These are phyloP conservation scores for Empidonax traillii DNA, from an alignment of 2,113 vertebrate species.

Conservation along the genomic window DNA sequence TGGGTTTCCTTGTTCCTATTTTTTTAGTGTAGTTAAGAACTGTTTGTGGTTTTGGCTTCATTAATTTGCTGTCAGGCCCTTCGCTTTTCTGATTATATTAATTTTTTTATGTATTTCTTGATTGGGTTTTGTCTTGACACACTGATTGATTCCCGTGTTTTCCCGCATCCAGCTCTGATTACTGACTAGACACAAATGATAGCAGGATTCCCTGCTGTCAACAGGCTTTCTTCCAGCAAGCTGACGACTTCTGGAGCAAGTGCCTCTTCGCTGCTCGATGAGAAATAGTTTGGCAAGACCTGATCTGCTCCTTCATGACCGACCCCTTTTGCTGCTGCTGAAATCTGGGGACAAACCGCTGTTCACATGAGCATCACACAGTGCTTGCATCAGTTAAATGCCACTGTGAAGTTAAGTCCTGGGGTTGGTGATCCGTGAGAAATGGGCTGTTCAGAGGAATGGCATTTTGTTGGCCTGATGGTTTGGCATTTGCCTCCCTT, in stretches of 20 bases:
- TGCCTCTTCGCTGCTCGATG: not conserved
- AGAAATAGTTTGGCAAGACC: not conserved
- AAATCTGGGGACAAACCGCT: not conserved
- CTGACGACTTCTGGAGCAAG: not conserved
- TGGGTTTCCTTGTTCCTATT: not conserved
- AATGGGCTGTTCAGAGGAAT: not conserved
- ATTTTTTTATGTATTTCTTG: not conserved
- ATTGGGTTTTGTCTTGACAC: conserved; percentile 5
- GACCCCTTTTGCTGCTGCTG: not conserved
- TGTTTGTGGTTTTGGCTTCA: not conserved
- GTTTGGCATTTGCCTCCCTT: not conserved
- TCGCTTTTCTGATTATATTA: not conserved
- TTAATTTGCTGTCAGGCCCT: not conserved
- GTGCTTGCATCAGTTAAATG: not conserved
- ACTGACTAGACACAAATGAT: not conserved
- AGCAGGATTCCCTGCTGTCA: not conserved
- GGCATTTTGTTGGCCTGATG: not conserved
- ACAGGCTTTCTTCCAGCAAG: not conserved
- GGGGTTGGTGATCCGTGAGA: not conserved
- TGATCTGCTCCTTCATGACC: not conserved
- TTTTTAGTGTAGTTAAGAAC: not conserved
- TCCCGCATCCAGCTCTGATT: not conserved
- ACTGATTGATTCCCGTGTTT: not conserved
- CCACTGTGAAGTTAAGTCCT: not conserved
- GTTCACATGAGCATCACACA: not conserved